Base-by-base conservation (phyloP, 2,888 invertebrate species). In the Conistra vaccinii region DNA sequence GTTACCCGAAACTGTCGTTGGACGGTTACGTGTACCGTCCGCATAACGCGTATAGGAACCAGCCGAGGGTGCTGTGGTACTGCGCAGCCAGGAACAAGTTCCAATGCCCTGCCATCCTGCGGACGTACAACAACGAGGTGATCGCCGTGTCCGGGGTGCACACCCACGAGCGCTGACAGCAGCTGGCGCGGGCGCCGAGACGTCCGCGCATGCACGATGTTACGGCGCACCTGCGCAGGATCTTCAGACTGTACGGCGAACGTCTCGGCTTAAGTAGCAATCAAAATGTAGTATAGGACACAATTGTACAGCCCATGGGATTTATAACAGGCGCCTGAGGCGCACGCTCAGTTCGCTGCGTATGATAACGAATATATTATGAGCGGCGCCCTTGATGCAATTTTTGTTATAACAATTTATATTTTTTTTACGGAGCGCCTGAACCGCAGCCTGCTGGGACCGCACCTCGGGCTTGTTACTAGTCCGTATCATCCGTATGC, bases 21-120 rank as follows among this genome's bases (percentile, higher is more conserved):
- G 88, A 94, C 80, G 95, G 95, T 69, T 96, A 95, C 87, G 88
- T 90, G 81, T 96, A 93, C 83, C 92, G 96, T 20, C 95, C 96
- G 3, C 96, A 96, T 89, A 96, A 96, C 85, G 95, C 95, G 55
- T 96, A 96, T 81, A 91, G 96, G 70, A 95, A 95, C 75, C 93
- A 94, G 84, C 93, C 94, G 1, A 94, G 92, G 81, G 91, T 95
- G 55, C 85, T 96, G 65, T 96, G 96, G 96, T 96, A 96, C 85
- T 96, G 96, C 78, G 92, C 93, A 4, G 91, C 91, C n/a, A 90
- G 96, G 62, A 91, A 89, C 78, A 93, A 91, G 86, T 93, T 90
- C 87, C 91, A 93, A 68, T 96, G 96, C 83, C 85, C 86, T 26
- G 96, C 96, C 2, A 94, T 91, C 1, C 76, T 96, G 78, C 89